phyloP scores from a whole-genome alignment of 1,140 invertebrate species.

The Ditylenchus dipsaci region DNA sequence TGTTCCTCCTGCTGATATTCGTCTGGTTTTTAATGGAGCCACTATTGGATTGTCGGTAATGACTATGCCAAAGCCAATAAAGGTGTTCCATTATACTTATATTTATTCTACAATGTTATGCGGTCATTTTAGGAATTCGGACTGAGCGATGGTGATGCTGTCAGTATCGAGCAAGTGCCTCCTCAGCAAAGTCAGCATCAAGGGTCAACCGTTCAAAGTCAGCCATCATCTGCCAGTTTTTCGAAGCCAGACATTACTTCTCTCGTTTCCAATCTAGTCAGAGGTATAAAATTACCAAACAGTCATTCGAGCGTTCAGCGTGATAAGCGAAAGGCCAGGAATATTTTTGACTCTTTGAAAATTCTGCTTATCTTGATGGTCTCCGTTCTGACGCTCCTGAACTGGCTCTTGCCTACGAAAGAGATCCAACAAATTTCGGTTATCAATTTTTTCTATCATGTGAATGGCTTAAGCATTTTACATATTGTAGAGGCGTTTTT shows the following conservation, averaged over 20 bases:
- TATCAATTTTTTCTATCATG: slow-evolving; percentile 9
- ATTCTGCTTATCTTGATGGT: slow-evolving; percentile 11
- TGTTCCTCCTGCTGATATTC: slow-evolving; percentile 2
- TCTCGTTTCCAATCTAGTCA: slow-evolving; percentile 20
- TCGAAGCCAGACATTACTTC: neutral
- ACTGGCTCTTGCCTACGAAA: slow-evolving; percentile 21
- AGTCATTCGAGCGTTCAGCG: neutral
- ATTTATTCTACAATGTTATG: too few species aligned
- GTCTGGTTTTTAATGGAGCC: slow-evolving; percentile 2
- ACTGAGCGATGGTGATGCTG: neutral
- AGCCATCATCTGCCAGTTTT: neutral
- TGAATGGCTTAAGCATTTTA: too few species aligned
- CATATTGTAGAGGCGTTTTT: slow-evolving; percentile 15
- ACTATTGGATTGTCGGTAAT: neutral
- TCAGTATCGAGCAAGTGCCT: slow-evolving; percentile 3
- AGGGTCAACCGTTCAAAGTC: too few species aligned
- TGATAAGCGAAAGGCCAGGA: neutral
- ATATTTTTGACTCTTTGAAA: slow-evolving; percentile 12
- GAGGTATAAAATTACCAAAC: slow-evolving; percentile 21
- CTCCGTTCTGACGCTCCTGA: slow-evolving; percentile 15
- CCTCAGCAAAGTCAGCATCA: neutral
- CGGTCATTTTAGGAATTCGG: slow-evolving; percentile 4
- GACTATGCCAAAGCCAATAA: neutral
- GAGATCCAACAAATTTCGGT: slow-evolving; percentile 23
- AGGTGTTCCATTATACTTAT: neutral